A percentile compares a stretch with the other conserved stretches of the same genome.
Evolutionary conservation across 2,888 invertebrate genomes (phyloP).

Genomic region (Drosophila vallismaia): DNA sequence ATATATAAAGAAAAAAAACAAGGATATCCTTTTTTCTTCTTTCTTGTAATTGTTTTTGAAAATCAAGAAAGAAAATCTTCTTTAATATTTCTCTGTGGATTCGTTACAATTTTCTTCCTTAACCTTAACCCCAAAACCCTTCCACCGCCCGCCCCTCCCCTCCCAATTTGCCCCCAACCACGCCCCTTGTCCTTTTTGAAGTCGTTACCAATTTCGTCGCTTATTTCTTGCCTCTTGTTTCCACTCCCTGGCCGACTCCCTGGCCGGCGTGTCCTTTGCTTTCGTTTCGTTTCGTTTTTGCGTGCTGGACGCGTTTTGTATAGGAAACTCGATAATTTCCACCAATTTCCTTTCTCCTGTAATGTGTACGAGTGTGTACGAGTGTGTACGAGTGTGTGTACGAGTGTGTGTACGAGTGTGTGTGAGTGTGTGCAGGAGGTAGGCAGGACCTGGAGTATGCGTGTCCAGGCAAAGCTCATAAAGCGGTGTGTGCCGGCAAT

Average conservation of each 20-base stretch:
- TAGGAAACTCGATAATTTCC: constrained; percentile 78
- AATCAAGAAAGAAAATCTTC: too few relatives aligned
- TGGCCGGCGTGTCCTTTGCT: constrained; percentile 23
- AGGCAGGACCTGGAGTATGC: constrained; percentile 49
- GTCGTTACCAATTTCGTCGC: constrained; percentile 40
- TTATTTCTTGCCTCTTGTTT: constrained; percentile 20
- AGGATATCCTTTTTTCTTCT: too few relatives aligned
- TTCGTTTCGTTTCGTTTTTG: constrained; percentile 49
- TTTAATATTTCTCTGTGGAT: too few relatives aligned
- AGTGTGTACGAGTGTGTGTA: constrained; percentile 12
- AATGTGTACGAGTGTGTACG: not conserved
- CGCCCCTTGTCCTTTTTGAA: not conserved
- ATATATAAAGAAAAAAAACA: too few relatives aligned
- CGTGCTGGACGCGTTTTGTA: constrained; percentile 76
- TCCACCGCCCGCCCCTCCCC: too few relatives aligned
- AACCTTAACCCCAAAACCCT: not conserved
- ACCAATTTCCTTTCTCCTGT: constrained; percentile 70
- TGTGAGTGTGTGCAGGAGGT: constrained; percentile 22
- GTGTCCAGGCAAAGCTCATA: constrained; percentile 63
- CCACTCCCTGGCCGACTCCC: constrained; percentile 15
- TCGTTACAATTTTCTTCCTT: not conserved
- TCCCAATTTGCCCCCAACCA: constrained; percentile 8
- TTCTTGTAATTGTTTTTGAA: too few relatives aligned
- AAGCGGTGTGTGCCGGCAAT: constrained; percentile 58
- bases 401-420: constrained; percentile 18